phyloP scores from a whole-genome alignment of 2,888 invertebrate genomes.

The Pyrrhosoma nymphula region DNA sequence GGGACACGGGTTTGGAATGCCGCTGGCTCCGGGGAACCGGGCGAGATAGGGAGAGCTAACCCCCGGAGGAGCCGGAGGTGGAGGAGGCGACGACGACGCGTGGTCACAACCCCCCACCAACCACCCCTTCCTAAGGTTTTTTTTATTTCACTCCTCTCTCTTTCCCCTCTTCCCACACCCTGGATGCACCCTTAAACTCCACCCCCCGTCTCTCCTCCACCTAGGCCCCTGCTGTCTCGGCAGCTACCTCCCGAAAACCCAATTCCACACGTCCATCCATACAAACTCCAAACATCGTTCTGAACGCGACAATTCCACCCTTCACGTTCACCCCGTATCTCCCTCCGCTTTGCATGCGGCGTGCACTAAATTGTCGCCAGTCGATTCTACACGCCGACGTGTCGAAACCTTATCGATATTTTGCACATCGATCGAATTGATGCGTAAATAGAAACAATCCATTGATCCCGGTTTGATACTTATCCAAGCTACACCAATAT shows the following conservation, averaged over 20 bases:
- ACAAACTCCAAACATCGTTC: background rate
- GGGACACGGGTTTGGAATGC: constrained; percentile 67
- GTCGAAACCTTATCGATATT: too few relatives aligned
- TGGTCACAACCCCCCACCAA: background rate
- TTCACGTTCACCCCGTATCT: background rate
- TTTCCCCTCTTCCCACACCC: background rate
- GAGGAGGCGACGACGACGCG: background rate
- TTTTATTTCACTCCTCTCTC: too few relatives aligned
- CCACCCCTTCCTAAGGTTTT: background rate
- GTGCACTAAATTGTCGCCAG: too few relatives aligned
- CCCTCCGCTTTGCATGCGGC: background rate
- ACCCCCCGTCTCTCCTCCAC: background rate
- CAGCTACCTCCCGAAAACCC: background rate
- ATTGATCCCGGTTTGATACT: too few relatives aligned
- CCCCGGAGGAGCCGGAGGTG: background rate
- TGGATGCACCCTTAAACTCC: constrained; percentile 18
- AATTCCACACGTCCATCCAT: constrained; percentile 36
- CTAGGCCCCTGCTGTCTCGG: background rate
- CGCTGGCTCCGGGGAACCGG: constrained; percentile 23
- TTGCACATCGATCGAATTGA: too few relatives aligned
- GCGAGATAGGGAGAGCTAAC: background rate
- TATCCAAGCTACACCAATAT: too few relatives aligned
- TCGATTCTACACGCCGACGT: too few relatives aligned
- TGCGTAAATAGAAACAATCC: too few relatives aligned
- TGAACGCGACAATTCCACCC: background rate